Percentiles rank a stretch among this genome's conserved stretches.
These are phyloP conservation scores for Stigmatopora argus DNA, from an alignment of 2,113 vertebrate genomes.

Conservation along the genomic window DNA sequence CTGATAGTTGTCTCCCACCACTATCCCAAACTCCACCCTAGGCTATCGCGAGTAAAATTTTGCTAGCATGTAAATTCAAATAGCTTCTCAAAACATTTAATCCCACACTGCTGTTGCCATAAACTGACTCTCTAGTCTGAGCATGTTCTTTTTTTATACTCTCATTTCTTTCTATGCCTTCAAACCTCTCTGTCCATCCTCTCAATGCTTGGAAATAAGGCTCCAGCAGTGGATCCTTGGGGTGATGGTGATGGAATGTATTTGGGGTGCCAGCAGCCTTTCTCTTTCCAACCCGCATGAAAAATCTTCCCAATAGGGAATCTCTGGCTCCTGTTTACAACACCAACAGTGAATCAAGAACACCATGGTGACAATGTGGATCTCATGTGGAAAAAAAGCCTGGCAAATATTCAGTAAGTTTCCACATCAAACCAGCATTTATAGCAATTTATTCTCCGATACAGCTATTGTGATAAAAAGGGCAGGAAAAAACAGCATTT, in stretches of 20 bases:
- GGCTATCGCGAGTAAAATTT: constrained; percentile 40
- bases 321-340: constrained; percentile 59
- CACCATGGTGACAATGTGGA: constrained; percentile 60
- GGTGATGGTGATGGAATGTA: constrained; percentile 68
- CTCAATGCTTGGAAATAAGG: constrained; percentile 46
- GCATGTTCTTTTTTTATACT: constrained; percentile 15
- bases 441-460: constrained; percentile 40
- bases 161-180: constrained; percentile 29
- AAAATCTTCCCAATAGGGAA: constrained; percentile 66
- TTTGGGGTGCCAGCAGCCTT: constrained; percentile 57
- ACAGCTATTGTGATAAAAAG: constrained; percentile 36
- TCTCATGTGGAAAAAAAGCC: constrained; percentile 29
- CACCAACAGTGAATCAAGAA: constrained; percentile 35
- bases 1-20: constrained; percentile 27
- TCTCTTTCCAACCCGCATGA: constrained; percentile 60
- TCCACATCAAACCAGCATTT: constrained; percentile 51
- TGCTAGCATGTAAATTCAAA: constrained; percentile 47
- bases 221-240: constrained; percentile 57
- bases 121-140: constrained; percentile 13
- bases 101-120: constrained; percentile 27
- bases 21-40: constrained; percentile 9
- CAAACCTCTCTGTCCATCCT: constrained; percentile 36
- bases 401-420: constrained; percentile 41
- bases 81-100: constrained; percentile 48
- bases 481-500: constrained; percentile 58